phyloP scores from a whole-genome alignment of 2,797 vertebrate species.

The Pitangus sulphuratus region DNA sequence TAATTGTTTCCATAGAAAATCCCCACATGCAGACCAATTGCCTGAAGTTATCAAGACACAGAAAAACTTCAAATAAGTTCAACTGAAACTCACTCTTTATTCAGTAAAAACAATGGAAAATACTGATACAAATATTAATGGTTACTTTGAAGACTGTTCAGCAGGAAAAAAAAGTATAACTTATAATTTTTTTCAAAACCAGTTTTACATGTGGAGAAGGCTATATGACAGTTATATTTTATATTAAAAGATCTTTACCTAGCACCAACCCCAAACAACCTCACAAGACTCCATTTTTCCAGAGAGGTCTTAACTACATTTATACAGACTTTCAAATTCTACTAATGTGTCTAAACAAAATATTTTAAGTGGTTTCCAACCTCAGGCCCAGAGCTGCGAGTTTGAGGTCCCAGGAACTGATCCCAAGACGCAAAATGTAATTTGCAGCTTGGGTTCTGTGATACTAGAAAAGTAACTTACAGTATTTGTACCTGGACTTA shows the following conservation, averaged over 20 bases:
- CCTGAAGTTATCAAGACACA: neutral
- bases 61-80: neutral
- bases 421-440: neutral
- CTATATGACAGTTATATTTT: neutral
- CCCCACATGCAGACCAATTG: neutral
- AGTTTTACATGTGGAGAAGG: neutral
- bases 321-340: neutral
- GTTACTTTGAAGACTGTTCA: neutral
- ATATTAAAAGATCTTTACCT: neutral
- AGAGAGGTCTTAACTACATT: neutral
- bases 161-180: neutral
- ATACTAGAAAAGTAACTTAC: neutral
- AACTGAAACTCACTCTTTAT: neutral
- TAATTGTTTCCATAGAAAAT: neutral
- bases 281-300: neutral
- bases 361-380: neutral
- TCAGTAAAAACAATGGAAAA: neutral
- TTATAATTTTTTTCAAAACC: neutral
- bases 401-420: neutral
- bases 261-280: neutral
- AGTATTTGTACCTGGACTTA: neutral
- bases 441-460: neutral
- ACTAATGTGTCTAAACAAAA: neutral
- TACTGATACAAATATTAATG: neutral
- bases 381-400: neutral